These are phyloP conservation scores for Timema cristinae DNA, from an alignment of 2,888 invertebrate genomes.

Conservation along the genomic window DNA sequence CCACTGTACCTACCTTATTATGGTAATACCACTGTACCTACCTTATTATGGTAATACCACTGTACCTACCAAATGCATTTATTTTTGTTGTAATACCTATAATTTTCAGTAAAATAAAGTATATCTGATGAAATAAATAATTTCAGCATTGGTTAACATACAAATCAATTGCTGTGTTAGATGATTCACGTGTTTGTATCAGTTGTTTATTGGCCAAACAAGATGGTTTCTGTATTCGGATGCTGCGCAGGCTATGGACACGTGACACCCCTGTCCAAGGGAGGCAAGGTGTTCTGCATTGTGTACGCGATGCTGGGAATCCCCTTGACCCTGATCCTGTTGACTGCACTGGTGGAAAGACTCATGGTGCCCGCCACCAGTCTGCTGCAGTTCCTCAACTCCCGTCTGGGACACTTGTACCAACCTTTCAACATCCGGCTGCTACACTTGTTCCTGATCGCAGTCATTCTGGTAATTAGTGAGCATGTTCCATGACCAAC, in stretches of 20 bases:
- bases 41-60: too few relatives aligned
- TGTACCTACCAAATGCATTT: too few relatives aligned
- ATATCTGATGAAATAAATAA: too few relatives aligned
- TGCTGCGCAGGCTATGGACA: constrained; percentile 74
- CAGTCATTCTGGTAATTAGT: constrained; percentile 38
- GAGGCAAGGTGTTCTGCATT: constrained; percentile 85
- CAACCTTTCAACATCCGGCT: constrained; percentile 71
- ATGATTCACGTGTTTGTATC: not conserved
- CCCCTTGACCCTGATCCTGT: constrained; percentile 77
- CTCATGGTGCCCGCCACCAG: constrained; percentile 70
- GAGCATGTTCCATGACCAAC: too few relatives aligned
- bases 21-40: too few relatives aligned
- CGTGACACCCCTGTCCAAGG: constrained; percentile 78
- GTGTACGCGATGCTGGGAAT: constrained; percentile 81
- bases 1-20: too few relatives aligned
- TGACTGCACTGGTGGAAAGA: constrained; percentile 78
- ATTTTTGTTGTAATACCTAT: too few relatives aligned
- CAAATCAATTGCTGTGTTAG: not conserved
- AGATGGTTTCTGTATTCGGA: not conserved
- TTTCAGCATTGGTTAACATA: too few relatives aligned
- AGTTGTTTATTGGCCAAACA: not conserved
- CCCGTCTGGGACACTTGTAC: constrained; percentile 66
- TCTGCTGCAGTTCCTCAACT: constrained; percentile 64
- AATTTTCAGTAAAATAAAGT: too few relatives aligned
- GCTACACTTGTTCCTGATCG: constrained; percentile 66